phyloP scores from a whole-genome alignment of 2,888 invertebrate genomes.

The Ormyrus rosae region DNA sequence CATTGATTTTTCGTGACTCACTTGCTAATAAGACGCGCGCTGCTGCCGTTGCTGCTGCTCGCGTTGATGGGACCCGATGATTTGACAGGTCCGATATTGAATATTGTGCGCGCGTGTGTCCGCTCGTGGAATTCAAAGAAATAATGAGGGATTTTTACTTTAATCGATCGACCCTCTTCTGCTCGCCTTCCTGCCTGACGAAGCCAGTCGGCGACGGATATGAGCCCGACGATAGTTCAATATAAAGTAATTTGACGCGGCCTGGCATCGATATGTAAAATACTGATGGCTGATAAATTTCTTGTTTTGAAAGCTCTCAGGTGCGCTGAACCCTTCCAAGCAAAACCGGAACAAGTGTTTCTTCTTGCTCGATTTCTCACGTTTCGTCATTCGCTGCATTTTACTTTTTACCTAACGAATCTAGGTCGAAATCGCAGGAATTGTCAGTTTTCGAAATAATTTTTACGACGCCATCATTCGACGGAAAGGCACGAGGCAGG shows the following conservation, averaged over 20 bases:
- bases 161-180: conserved; percentile 3
- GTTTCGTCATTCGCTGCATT: too few relatives aligned
- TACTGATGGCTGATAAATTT: conserved; percentile 16
- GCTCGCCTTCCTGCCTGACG: not conserved
- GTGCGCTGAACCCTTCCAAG: too few relatives aligned
- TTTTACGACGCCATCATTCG: too few relatives aligned
- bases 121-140: conserved; percentile 7
- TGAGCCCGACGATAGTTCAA: not conserved
- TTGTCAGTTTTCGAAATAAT: too few relatives aligned
- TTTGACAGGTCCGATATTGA: conserved; percentile 40
- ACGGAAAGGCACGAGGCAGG: too few relatives aligned
- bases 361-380: too few relatives aligned
- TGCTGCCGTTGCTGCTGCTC: not conserved
- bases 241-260: conserved; percentile 1
- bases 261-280: not conserved
- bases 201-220: conserved; percentile 1
- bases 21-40: conserved; percentile 46
- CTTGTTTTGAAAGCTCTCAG: not conserved
- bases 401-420: too few relatives aligned
- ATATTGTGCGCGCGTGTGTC: conserved; percentile 4
- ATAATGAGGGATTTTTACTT: conserved; percentile 33
- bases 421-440: too few relatives aligned
- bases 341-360: too few relatives aligned
- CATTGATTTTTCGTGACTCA: conserved; percentile 54
- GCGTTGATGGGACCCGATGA: conserved; percentile 32